These are phyloP conservation scores for Nyctibius bracteatus DNA, from an alignment of 2,113 vertebrate genomes.

Conservation along the genomic window DNA sequence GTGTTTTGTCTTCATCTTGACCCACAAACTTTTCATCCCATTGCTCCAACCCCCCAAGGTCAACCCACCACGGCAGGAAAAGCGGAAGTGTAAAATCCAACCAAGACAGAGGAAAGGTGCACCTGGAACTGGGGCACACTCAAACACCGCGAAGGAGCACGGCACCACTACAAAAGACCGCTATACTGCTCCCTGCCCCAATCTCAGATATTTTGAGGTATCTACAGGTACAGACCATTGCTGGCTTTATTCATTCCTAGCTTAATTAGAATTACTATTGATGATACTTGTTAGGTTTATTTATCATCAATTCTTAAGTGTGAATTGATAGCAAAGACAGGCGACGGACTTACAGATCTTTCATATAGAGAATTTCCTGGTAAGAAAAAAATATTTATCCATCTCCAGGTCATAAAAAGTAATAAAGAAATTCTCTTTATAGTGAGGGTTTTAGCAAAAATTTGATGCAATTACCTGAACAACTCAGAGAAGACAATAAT, in stretches of 20 bases:
- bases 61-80: neutral
- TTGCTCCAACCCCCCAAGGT: neutral
- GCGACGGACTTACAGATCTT: accelerated
- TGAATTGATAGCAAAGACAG: neutral
- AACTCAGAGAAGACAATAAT: neutral
- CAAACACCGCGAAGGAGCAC: neutral
- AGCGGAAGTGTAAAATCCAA: neutral
- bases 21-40: neutral
- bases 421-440: neutral
- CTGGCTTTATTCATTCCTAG: neutral
- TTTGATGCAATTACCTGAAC: neutral
- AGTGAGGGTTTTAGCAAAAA: neutral
- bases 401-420: neutral
- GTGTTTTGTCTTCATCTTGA: neutral
- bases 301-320: neutral
- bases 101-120: neutral
- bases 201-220: neutral
- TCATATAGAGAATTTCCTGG: neutral
- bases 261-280: neutral
- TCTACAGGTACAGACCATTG: neutral
- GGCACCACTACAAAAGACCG: neutral
- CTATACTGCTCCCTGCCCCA: neutral
- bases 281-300: neutral
- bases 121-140: neutral
- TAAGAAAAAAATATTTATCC: neutral